These are phyloP conservation scores for Catharus fuscescens DNA, from an alignment of 2,113 vertebrate species.

Conservation along the genomic window DNA sequence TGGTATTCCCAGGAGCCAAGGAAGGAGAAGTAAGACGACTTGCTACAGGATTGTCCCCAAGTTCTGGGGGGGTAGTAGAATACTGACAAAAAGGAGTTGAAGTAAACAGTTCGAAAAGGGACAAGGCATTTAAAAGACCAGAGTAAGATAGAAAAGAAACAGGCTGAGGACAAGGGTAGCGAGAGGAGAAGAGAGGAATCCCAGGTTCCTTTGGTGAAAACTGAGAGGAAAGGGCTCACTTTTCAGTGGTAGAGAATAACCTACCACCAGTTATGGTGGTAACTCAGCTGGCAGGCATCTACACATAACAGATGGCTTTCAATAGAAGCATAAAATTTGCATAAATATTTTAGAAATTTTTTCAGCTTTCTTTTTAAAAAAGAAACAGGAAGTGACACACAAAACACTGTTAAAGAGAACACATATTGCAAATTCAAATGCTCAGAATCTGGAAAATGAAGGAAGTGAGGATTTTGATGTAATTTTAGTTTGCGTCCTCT, in stretches of 20 bases:
- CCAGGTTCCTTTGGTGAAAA: background rate
- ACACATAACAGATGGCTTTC: background rate
- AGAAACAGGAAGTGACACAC: background rate
- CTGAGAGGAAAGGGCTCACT: background rate
- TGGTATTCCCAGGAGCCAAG: background rate
- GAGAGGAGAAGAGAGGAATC: background rate
- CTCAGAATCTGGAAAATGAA: background rate
- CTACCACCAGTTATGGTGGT: background rate
- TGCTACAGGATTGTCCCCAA: rapidly evolving
- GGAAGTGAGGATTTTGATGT: background rate
- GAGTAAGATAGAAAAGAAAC: background rate
- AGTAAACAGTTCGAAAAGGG: background rate
- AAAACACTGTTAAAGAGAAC: background rate
- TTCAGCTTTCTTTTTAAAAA: conserved; percentile 16
- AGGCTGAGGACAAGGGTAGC: background rate
- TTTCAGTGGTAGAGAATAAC: background rate
- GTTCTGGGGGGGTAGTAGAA: rapidly evolving
- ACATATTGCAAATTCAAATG: background rate
- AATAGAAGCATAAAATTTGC: background rate
- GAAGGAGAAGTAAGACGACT: background rate
- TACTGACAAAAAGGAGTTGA: background rate
- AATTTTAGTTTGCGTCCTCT: background rate
- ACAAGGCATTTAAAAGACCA: background rate
- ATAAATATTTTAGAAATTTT: background rate
- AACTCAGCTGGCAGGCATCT: background rate